A percentile compares a stretch with the other conserved stretches of the same genome.
Conservation (phyloP, 2,888 invertebrate genomes). For the Archips crataeganus region DNA sequence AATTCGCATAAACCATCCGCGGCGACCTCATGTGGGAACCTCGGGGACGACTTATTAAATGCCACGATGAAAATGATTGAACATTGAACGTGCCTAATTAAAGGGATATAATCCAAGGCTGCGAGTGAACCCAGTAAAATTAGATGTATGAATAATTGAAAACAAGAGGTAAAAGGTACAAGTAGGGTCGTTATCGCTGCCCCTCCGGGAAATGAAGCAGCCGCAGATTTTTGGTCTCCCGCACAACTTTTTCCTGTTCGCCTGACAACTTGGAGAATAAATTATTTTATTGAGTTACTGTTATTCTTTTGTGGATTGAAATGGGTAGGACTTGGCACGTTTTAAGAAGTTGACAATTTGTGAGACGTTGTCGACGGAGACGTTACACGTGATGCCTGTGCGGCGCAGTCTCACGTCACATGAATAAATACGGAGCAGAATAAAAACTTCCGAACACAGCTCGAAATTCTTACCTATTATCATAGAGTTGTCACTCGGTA, state of each 20-base stretch:
- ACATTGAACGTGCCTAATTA: constrained; percentile 61
- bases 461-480: no score
- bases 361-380: constrained; percentile 13
- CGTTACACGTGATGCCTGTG: constrained; percentile 9
- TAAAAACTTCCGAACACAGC: no score
- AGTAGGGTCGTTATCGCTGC: constrained; percentile 73
- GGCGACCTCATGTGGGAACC: constrained; percentile 49
- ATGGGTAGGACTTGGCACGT: constrained; percentile 24
- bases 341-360: constrained; percentile 26
- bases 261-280: constrained; percentile 60
- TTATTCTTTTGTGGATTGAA: constrained; percentile 48
- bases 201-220: constrained; percentile 72
- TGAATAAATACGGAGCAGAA: no score
- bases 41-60: constrained; percentile 56
- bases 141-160: constrained; percentile 81
- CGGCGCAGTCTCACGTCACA: constrained; percentile 10
- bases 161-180: constrained; percentile 74
- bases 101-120: constrained; percentile 63
- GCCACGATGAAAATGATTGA: constrained; percentile 61
- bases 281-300: constrained; percentile 60
- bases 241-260: constrained; percentile 64
- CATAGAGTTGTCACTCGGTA: no score
- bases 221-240: constrained; percentile 66
- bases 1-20: constrained; percentile 57
- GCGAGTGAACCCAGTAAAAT: constrained; percentile 61